Conservation (phyloP, 2,888 invertebrate genomes). For the Quadroppia sp. region DNA sequence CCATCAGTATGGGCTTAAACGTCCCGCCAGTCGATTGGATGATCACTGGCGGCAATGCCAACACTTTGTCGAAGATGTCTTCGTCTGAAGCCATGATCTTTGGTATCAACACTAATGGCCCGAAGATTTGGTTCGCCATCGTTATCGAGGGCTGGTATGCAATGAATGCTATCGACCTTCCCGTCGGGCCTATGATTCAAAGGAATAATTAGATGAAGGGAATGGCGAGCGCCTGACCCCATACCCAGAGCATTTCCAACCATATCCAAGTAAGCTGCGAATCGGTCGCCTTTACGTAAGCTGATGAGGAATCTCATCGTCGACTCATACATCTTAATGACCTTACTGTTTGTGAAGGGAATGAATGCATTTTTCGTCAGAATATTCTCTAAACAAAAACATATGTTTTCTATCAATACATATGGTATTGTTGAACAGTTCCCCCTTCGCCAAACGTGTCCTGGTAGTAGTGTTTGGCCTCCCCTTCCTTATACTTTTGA, state of each 20-base stretch:
- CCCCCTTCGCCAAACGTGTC: background rate
- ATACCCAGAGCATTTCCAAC: background rate
- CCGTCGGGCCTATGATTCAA: background rate
- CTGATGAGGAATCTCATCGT: background rate
- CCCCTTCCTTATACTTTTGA: background rate
- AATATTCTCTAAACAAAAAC: background rate
- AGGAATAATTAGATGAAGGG: background rate
- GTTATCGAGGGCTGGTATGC: background rate
- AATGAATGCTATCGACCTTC: background rate
- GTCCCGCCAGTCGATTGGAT: background rate
- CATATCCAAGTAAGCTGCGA: background rate
- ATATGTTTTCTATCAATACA: background rate
- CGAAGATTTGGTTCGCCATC: background rate
- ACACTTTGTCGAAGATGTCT: background rate
- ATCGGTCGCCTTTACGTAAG: background rate
- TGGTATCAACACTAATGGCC: background rate
- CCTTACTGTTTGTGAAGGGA: too few relatives aligned
- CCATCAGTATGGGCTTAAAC: conserved; percentile 4
- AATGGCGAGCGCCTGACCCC: background rate
- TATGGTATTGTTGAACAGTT: background rate
- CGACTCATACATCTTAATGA: background rate
- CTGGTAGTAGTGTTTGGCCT: background rate
- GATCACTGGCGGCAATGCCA: conserved; percentile 7
- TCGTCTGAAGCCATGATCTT: background rate
- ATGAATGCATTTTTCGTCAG: background rate